Evolutionary conservation across 2,888 invertebrate genomes (phyloP).

Genomic region (Quadroppia sp.): DNA sequence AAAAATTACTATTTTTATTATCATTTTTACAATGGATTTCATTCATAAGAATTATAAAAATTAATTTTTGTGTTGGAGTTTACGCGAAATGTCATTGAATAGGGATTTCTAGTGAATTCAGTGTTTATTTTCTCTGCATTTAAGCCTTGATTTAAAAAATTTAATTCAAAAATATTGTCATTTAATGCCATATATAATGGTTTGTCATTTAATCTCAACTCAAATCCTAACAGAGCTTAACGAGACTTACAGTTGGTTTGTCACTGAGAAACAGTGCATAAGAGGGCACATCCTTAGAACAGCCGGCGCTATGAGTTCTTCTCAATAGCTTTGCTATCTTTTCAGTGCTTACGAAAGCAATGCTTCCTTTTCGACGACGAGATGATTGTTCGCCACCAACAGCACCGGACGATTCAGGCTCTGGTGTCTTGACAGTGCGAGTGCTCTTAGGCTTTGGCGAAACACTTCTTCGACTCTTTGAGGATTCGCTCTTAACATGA

Average conservation of each 20-base stretch:
- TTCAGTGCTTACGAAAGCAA: conserved; percentile 42
- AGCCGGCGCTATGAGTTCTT: conserved; percentile 50
- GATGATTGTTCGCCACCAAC: conserved; percentile 35
- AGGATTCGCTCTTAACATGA: background rate
- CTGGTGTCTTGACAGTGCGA: conserved; percentile 9
- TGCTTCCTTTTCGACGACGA: conserved; percentile 43
- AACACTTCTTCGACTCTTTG: background rate
- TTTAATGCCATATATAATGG: too few relatives aligned
- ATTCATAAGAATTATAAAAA: too few relatives aligned
- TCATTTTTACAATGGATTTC: too few relatives aligned
- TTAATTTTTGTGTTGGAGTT: too few relatives aligned
- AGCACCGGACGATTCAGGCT: background rate
- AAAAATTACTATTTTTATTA: too few relatives aligned
- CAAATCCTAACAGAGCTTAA: too few relatives aligned
- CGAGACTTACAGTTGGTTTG: conserved; percentile 44
- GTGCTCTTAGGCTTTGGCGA: background rate
- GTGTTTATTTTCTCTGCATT: too few relatives aligned
- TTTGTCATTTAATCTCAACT: too few relatives aligned
- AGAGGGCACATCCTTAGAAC: conserved; percentile 53
- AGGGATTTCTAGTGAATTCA: too few relatives aligned
- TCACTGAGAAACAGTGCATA: conserved; percentile 52
- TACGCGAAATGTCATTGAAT: too few relatives aligned
- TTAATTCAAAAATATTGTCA: too few relatives aligned
- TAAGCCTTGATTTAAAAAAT: too few relatives aligned
- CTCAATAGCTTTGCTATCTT: conserved; percentile 45